phyloP scores from a whole-genome alignment of 2,888 invertebrate genomes.

The Caenorhabditis japonica region DNA sequence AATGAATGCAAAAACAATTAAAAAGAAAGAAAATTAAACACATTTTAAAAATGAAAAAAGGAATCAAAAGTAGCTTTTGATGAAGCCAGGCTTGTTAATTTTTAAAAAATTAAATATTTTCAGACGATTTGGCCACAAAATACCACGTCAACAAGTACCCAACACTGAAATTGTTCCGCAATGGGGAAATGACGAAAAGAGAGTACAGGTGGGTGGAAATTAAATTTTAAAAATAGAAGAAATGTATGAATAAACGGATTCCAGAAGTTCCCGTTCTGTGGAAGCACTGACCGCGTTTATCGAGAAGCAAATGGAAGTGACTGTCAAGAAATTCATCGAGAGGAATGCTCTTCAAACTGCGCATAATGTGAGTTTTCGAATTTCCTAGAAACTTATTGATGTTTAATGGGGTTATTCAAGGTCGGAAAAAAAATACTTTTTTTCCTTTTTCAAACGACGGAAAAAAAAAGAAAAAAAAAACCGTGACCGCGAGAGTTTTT shows the following conservation, averaged over 20 bases:
- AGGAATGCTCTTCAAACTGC: constrained; percentile 83
- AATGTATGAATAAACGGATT: constrained; percentile 18
- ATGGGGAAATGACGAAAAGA: constrained; percentile 79
- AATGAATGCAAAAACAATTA: neutral
- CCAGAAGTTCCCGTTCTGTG: constrained; percentile 85
- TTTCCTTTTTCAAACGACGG: no score
- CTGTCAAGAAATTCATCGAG: constrained; percentile 85
- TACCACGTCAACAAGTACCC: constrained; percentile 99
- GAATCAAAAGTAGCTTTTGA: no score
- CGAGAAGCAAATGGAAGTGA: constrained; percentile 89
- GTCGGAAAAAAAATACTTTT: no score
- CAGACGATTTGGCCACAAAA: constrained; percentile 86
- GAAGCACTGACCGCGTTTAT: constrained; percentile 92
- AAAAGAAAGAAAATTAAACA: no score
- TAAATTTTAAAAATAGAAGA: neutral
- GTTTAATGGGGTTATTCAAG: neutral
- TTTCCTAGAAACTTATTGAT: neutral
- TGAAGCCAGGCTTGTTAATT: neutral
- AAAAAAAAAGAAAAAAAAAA: neutral
- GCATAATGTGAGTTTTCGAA: constrained; percentile 39
- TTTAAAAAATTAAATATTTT: constrained; percentile 51
- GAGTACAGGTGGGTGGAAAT: constrained; percentile 78
- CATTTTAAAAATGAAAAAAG: no score
- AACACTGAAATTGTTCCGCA: constrained; percentile 89
- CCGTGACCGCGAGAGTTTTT: neutral